Base-by-base conservation (phyloP, 2,888 invertebrate species). In the Dromius quadrimaculatus region DNA sequence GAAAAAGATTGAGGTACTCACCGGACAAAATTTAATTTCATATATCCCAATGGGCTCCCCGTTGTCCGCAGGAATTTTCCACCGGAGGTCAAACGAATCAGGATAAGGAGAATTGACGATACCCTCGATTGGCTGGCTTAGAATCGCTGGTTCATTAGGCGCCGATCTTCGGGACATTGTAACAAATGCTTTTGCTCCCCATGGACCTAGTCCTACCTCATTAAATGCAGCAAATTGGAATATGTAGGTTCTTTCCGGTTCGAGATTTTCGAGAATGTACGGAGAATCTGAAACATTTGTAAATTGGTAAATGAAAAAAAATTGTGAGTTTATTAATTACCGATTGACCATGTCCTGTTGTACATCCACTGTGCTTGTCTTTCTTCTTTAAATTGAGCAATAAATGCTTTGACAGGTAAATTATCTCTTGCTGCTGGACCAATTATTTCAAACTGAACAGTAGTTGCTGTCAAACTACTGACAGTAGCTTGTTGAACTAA, bases 11-110 rank as follows among this genome's bases (percentile, higher is more conserved):
- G 11, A 57, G 2, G 9, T 20, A 83, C 87, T 89, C 85, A 94
- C 93, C 79, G 90, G 89, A 81, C 94, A 94, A 82, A 90, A 93
- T 80, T 86, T 89, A 74, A 96, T 87, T 81, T 90, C 87, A 82
- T 95, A 96, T 81, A 86, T 86, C 79, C 93, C 91, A 78, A 96
- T 95, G 20, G 91, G 92, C 82, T 94, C 94, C 5, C 96, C 96
- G 82, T 96, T 96, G 79, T 95, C 92, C 61, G 91, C 89, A 0
- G 95, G 95, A 61, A 92, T 89, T 77, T 88, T 89, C 95, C 95
- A 96, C 78, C 90, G 87, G 15, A 95, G 81, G 78, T 94, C 92
- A 79, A 89, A 94, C 79, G 90, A 90, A 82, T 93, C 91, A 20
- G 90, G 90, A 80, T 89, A 94, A 41, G 86, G 86, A 38, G 90